Conservation (phyloP, 2,113 vertebrate genomes). For the Clarias macrocephalus region DNA sequence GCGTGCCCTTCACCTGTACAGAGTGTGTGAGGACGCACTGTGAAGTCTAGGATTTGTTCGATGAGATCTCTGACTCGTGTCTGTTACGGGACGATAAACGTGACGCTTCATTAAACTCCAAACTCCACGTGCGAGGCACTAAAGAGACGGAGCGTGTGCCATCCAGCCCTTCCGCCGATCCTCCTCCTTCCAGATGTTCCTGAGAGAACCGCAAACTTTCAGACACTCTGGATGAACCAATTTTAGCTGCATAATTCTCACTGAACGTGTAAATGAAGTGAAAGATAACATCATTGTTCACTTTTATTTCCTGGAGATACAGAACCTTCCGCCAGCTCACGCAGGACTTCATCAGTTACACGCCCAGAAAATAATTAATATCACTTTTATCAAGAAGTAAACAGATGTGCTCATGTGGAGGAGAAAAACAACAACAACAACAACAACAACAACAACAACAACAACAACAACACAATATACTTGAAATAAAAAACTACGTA, state of each 20-base stretch:
- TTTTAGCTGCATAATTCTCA: conserved; percentile 43
- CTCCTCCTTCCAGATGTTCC: conserved; percentile 14
- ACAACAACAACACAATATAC: not conserved
- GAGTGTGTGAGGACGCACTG: too few relatives aligned
- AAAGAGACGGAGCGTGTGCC: not conserved
- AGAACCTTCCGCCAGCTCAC: not conserved
- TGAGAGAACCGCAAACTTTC: not conserved
- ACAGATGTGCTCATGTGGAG: too few relatives aligned
- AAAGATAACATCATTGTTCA: conserved; percentile 37
- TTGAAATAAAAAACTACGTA: not conserved
- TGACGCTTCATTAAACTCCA: not conserved
- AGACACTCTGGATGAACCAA: conserved; percentile 18
- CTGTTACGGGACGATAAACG: not conserved
- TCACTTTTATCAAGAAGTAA: not conserved
- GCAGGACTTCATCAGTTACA: not conserved
- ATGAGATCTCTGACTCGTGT: not conserved
- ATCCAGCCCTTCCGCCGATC: not conserved
- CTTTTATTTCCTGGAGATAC: not conserved
- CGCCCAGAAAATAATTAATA: not conserved
- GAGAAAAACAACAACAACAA: too few relatives aligned
- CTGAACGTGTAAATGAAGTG: conserved; percentile 41
- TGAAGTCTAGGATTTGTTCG: not conserved
- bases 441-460: too few relatives aligned
- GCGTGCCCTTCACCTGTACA: not conserved
- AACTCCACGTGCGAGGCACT: not conserved